phyloP scores from a whole-genome alignment of 2,113 vertebrate species.

The Passer montanus region DNA sequence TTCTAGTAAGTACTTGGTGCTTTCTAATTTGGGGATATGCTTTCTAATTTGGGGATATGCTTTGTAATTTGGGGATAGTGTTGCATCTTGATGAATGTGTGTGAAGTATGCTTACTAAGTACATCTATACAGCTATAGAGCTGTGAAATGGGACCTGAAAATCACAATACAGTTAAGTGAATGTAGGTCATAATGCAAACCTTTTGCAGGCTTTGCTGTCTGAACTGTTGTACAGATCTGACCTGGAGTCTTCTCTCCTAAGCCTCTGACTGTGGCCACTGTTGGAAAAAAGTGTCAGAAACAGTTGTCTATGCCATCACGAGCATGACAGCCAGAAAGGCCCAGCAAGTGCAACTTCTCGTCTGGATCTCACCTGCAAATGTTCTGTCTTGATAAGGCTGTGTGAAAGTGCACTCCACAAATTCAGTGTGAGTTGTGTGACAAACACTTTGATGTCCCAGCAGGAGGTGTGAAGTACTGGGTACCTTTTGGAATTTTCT shows the following conservation, averaged over 20 bases:
- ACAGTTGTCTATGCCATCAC: not conserved
- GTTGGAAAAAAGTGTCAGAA: not conserved
- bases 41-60: slow-evolving; percentile 44
- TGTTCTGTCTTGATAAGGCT: not conserved
- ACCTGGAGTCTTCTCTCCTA: not conserved
- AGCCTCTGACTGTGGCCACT: not conserved
- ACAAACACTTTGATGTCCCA: not conserved
- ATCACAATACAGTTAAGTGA: not conserved
- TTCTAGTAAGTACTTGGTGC: slow-evolving; percentile 16
- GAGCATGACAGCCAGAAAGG: not conserved
- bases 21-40: slow-evolving; percentile 55
- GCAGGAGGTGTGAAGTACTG: not conserved
- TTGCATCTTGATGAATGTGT: slow-evolving; percentile 32
- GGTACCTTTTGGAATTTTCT: not conserved
- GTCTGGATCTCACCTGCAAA: not conserved
- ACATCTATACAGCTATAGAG: not conserved
- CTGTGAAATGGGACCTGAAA: not conserved
- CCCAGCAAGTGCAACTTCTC: not conserved
- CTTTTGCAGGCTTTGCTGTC: not conserved
- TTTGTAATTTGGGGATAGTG: slow-evolving; percentile 44
- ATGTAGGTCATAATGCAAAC: slow-evolving; percentile 16
- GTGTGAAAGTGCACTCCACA: not conserved
- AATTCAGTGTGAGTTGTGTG: not conserved
- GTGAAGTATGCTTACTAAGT: slow-evolving; percentile 11
- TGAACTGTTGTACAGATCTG: not conserved